Percentiles rank a stretch among this genome's conserved stretches.
Conservation (phyloP, 2,888 invertebrate species). For the Drosophila pseudotakahashii region DNA sequence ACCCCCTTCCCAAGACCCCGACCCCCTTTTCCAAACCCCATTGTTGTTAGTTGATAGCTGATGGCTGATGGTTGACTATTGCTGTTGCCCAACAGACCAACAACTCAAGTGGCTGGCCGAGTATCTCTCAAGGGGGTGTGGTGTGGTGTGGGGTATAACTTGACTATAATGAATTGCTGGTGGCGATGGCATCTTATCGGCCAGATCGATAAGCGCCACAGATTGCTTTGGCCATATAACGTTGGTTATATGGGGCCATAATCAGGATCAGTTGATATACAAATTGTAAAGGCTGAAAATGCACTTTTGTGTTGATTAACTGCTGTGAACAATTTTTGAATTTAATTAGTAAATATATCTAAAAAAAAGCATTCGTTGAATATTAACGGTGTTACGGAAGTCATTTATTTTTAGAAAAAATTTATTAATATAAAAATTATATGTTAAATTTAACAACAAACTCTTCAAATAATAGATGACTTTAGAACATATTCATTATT, state of each 20-base stretch:
- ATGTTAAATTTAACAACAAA: no score
- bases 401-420: no score
- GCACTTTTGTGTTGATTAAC: no score
- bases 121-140: not conserved
- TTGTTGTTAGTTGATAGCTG: conserved; percentile 9
- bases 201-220: conserved; percentile 28
- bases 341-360: not conserved
- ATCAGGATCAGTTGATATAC: not conserved
- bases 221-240: conserved; percentile 12
- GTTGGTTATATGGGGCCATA: not conserved
- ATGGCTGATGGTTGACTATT: no score
- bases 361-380: not conserved
- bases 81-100: conserved; percentile 21
- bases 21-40: not conserved
- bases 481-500: no score
- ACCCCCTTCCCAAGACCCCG: not conserved
- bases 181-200: conserved; percentile 32
- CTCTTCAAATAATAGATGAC: no score
- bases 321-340: not conserved
- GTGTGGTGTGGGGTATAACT: not conserved
- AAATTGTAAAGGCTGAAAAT: not conserved
- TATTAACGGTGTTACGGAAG: no score
- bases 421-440: no score
- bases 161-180: conserved; percentile 24
- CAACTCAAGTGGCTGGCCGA: conserved; percentile 30